Percentiles rank a stretch among this genome's conserved stretches.
phyloP scores from a whole-genome alignment of 2,888 invertebrate genomes.

The Tinea pellionella region DNA sequence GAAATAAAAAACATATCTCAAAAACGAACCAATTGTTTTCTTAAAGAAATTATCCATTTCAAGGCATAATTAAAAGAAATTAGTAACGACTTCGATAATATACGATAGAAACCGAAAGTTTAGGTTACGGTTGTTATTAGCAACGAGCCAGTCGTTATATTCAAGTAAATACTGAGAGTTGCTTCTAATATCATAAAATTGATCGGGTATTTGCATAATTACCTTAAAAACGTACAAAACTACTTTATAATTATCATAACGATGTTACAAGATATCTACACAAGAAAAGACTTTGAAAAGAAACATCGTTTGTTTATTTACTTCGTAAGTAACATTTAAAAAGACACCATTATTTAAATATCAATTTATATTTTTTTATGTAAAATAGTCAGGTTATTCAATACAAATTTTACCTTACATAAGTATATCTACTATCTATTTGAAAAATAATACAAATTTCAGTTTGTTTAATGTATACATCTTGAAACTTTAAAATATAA shows the following conservation, averaged over 20 bases:
- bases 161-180: neutral
- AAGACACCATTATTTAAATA: neutral
- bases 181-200: too few relatives aligned
- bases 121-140: neutral
- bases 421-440: too few relatives aligned
- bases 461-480: too few relatives aligned
- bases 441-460: too few relatives aligned
- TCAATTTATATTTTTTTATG: too few relatives aligned
- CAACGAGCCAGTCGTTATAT: neutral
- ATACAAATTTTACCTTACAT: too few relatives aligned
- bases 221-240: neutral
- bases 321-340: neutral
- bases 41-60: conserved; percentile 1
- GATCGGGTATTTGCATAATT: neutral
- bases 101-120: neutral
- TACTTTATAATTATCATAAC: neutral
- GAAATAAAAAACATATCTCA: neutral
- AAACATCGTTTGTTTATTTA: neutral
- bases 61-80: neutral
- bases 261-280: too few relatives aligned
- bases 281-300: too few relatives aligned
- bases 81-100: too few relatives aligned
- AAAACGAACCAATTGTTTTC: neutral
- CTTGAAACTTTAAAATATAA: too few relatives aligned
- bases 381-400: too few relatives aligned